Evolutionary conservation across 2,113 vertebrate species (phyloP).

Genomic region (Gasterosteus aculeatus): DNA sequence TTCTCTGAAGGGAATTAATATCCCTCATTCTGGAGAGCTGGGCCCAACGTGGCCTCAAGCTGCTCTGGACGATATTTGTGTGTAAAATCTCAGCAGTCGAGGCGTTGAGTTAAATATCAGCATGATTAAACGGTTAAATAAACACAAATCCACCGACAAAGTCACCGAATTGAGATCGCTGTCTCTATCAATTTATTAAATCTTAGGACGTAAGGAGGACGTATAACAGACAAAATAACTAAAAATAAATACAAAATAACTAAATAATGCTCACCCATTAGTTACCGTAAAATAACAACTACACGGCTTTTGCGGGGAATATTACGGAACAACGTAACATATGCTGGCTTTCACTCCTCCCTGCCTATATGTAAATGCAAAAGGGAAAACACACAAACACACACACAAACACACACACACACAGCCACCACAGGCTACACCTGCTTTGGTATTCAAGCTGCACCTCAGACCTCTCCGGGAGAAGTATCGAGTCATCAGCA

Average conservation of each 20-base stretch:
- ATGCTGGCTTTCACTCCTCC: neutral
- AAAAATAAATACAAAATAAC: neutral
- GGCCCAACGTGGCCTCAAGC: too few relatives aligned
- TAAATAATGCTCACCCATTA: neutral
- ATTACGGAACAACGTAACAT: neutral
- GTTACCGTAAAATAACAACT: neutral
- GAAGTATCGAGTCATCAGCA: conserved; percentile 75
- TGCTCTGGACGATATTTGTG: neutral
- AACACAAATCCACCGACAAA: neutral
- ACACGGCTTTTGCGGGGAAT: neutral
- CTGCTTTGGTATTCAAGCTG: conserved; percentile 63
- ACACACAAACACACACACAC: conserved; percentile 5
- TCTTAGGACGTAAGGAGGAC: too few relatives aligned
- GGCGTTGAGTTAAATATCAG: neutral
- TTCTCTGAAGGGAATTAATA: neutral
- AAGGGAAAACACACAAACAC: neutral
- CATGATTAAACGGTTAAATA: neutral
- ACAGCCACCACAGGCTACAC: conserved; percentile 45
- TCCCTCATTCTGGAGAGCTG: neutral
- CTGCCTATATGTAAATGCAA: neutral
- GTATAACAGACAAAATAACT: too few relatives aligned
- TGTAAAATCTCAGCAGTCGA: neutral
- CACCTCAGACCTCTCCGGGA: conserved; percentile 62
- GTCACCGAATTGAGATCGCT: neutral
- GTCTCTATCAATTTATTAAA: neutral